Evolutionary conservation across 2,113 vertebrate genomes (phyloP).

Genomic region (Lepisosteus oculatus): DNA sequence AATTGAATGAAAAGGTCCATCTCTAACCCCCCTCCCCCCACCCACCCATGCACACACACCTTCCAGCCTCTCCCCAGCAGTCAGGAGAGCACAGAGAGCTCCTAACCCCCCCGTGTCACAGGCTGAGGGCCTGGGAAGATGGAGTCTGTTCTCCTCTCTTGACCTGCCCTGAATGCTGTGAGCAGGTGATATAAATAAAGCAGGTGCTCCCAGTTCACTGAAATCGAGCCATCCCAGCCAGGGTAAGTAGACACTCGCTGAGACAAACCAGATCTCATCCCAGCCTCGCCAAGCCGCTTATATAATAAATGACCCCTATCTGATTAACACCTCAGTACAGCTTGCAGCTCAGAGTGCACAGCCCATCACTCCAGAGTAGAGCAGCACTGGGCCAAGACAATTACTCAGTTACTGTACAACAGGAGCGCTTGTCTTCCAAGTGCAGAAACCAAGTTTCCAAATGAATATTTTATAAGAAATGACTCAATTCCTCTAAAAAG

Average conservation of each 20-base stretch:
- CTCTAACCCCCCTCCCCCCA: background rate
- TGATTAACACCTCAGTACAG: conserved; percentile 16
- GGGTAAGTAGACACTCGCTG: conserved; percentile 42
- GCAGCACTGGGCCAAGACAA: conserved; percentile 40
- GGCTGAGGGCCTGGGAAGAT: conserved; percentile 35
- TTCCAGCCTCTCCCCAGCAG: background rate
- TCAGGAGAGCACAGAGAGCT: background rate
- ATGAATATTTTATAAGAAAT: conserved; percentile 73
- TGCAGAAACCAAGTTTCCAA: conserved; percentile 64
- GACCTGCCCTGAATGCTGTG: conserved; percentile 28
- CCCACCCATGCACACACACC: background rate
- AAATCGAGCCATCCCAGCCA: conserved; percentile 22
- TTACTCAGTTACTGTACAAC: conserved; percentile 64
- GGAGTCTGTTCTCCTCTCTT: too few species aligned
- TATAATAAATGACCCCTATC: conserved; percentile 66
- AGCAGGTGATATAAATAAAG: conserved; percentile 43
- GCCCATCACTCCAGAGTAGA: too few species aligned
- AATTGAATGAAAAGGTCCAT: conserved; percentile 18
- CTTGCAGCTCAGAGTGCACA: too few species aligned
- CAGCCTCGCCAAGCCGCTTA: conserved; percentile 41
- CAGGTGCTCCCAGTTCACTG: conserved; percentile 37
- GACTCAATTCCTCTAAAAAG: conserved; percentile 38
- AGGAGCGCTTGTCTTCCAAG: conserved; percentile 63
- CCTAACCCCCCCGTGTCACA: conserved; percentile 20
- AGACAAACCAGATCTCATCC: conserved; percentile 45